A percentile compares a stretch with the other conserved stretches of the same genome.
Evolutionary conservation across 2,797 vertebrate species (phyloP).

Genomic region (Caiman crocodilus): DNA sequence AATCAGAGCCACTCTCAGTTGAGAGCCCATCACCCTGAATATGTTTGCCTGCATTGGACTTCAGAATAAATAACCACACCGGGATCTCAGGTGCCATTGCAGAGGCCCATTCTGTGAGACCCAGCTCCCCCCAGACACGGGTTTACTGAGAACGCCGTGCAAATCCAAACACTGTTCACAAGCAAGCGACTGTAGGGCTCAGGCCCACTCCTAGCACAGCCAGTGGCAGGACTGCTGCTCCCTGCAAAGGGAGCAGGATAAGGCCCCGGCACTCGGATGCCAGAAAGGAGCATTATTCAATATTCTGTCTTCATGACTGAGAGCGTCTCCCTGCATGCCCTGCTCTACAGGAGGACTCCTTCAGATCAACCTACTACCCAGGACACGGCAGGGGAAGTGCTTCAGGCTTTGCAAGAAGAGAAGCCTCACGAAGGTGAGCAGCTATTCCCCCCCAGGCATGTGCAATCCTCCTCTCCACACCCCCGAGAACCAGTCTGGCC

Average conservation of each 20-base stretch:
- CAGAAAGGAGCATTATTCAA: fast-evolving
- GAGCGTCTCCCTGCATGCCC: not conserved
- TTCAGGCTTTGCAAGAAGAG: not conserved
- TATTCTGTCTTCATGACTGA: fast-evolving
- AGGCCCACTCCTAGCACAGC: not conserved
- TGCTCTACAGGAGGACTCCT: not conserved
- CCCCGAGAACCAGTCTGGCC: not conserved
- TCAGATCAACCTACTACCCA: not conserved
- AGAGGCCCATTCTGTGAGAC: not conserved
- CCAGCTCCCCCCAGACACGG: not conserved
- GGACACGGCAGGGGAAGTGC: not conserved
- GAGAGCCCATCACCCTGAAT: not conserved
- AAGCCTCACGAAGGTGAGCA: not conserved
- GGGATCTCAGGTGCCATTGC: not conserved
- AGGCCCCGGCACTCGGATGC: no score
- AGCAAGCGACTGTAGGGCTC: conserved; percentile 19
- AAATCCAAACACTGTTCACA: not conserved
- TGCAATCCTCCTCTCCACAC: fast-evolving
- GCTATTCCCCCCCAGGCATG: fast-evolving
- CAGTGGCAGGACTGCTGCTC: not conserved
- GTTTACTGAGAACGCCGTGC: not conserved
- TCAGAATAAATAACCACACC: fast-evolving
- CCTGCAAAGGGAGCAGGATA: not conserved
- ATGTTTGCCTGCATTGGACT: conserved; percentile 13
- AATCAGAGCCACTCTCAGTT: fast-evolving